phyloP scores from a whole-genome alignment of 2,888 invertebrate genomes.

The Tiphia femorata region DNA sequence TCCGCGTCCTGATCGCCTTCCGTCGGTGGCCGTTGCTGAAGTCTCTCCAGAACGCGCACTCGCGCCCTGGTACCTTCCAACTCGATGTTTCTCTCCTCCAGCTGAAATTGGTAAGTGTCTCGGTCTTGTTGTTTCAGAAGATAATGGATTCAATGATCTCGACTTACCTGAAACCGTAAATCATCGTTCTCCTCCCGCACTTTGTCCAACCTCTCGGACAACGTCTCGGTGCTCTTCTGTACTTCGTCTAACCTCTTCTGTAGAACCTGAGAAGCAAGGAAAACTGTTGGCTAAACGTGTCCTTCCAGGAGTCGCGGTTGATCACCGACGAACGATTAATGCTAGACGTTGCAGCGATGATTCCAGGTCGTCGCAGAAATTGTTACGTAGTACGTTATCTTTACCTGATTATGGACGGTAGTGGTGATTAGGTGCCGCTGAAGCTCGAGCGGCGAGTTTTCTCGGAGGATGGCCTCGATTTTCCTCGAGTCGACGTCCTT shows the following conservation, averaged over 20 bases:
- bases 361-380: too few species aligned
- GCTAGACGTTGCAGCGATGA: too few species aligned
- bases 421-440: constrained; percentile 86
- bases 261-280: constrained; percentile 73
- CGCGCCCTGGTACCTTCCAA: constrained; percentile 85
- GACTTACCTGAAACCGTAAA: constrained; percentile 81
- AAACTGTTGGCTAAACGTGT: background rate
- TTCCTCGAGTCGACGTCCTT: constrained; percentile 80
- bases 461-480: constrained; percentile 86
- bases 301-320: background rate
- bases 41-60: constrained; percentile 79
- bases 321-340: too few species aligned
- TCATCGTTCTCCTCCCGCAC: constrained; percentile 85
- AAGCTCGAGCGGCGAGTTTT: constrained; percentile 85
- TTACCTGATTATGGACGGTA: constrained; percentile 88
- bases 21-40: constrained; percentile 69
- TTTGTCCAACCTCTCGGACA: constrained; percentile 79
- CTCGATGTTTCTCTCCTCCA: constrained; percentile 87
- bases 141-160: background rate
- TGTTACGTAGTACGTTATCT: too few species aligned
- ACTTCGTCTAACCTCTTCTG: constrained; percentile 80
- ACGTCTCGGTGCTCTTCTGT: constrained; percentile 76
- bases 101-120: constrained; percentile 69
- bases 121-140: background rate
- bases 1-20: constrained; percentile 67